phyloP scores from a whole-genome alignment of 2,113 vertebrate species.

The Rostratula benghalensis region DNA sequence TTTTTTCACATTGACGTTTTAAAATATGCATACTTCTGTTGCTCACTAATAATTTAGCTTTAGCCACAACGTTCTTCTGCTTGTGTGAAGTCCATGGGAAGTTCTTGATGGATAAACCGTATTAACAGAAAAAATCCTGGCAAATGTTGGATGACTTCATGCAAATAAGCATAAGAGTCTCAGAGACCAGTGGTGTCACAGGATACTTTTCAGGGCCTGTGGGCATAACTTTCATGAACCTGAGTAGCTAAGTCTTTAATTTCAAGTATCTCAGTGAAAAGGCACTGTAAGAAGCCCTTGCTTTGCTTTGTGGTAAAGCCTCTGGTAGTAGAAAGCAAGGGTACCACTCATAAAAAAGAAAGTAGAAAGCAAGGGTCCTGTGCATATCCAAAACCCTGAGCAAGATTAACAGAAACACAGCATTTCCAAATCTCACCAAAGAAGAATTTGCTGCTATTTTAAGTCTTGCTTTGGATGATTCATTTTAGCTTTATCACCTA shows the following conservation, averaged over 20 bases:
- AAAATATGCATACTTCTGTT: background rate
- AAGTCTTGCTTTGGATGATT: background rate
- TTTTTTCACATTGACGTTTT: background rate
- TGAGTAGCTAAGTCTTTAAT: background rate
- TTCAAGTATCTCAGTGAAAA: background rate
- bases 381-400: background rate
- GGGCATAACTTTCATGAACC: background rate
- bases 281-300: background rate
- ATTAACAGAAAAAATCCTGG: background rate
- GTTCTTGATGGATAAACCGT: background rate
- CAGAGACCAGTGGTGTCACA: background rate
- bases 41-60: background rate
- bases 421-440: background rate
- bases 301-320: background rate
- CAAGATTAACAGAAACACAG: background rate
- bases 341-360: background rate
- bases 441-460: background rate
- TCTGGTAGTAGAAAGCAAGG: background rate
- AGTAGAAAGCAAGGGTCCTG: background rate
- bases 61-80: background rate
- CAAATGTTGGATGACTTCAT: background rate
- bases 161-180: background rate
- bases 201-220: background rate
- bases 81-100: background rate
- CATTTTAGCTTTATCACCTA: background rate